Conservation (phyloP, 2,888 invertebrate species). For the Drosophila dives region DNA sequence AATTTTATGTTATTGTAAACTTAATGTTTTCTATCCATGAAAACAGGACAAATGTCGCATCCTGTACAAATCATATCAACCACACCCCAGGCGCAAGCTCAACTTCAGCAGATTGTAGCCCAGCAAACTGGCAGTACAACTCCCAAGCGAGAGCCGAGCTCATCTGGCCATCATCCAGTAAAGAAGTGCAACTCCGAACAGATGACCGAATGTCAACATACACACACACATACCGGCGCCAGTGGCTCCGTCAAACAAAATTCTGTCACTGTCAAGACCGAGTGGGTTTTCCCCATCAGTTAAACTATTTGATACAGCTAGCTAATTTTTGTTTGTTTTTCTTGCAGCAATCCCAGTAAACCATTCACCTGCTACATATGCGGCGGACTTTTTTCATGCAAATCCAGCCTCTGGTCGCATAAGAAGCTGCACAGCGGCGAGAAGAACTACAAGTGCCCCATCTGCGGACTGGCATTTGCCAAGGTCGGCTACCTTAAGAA, state of each 20-base stretch:
- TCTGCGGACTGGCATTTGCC: constrained; percentile 94
- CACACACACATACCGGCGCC: constrained; percentile 55
- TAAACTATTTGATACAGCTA: background rate
- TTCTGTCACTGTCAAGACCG: constrained; percentile 79
- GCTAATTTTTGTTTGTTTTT: constrained; percentile 38
- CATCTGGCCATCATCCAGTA: constrained; percentile 89
- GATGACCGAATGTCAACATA: constrained; percentile 90
- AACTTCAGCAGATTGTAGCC: constrained; percentile 76
- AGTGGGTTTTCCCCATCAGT: constrained; percentile 69
- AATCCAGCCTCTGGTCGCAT: constrained; percentile 95
- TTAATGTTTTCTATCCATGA: constrained; percentile 50
- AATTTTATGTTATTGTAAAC: background rate
- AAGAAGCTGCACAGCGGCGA: constrained; percentile 92
- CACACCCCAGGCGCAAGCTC: constrained; percentile 76
- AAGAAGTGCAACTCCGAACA: constrained; percentile 92
- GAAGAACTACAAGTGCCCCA: constrained; percentile 95
- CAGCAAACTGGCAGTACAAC: constrained; percentile 69
- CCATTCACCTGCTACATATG: constrained; percentile 95
- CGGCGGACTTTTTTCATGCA: constrained; percentile 92
- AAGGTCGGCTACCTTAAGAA: constrained; percentile 96
- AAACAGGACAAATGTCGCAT: constrained; percentile 85
- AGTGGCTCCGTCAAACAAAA: constrained; percentile 70
- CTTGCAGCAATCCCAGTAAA: constrained; percentile 87
- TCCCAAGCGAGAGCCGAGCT: constrained; percentile 68
- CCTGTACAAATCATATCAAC: constrained; percentile 82